Conservation (phyloP, 2,888 invertebrate species). For the Tiliacea aurago region DNA sequence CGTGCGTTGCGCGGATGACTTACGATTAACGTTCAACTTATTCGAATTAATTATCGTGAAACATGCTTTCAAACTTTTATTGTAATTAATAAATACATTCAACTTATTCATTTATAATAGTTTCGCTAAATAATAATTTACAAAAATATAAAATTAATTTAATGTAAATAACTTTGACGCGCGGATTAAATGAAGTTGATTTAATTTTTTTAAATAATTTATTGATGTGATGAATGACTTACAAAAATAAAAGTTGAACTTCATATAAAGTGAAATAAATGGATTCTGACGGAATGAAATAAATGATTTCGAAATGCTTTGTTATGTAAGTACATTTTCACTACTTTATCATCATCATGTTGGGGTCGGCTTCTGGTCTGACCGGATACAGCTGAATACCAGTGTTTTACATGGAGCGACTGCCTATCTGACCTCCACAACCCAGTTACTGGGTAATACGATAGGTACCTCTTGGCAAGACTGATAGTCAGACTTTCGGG, state of each 20-base stretch:
- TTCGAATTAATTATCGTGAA: slow-evolving; percentile 6
- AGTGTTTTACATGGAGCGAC: too few species aligned
- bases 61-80: neutral
- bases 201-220: neutral
- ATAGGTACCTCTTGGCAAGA: too few species aligned
- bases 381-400: too few species aligned
- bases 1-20: slow-evolving; percentile 43
- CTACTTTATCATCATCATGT: neutral
- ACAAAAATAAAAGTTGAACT: neutral
- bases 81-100: neutral
- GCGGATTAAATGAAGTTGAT: neutral
- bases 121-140: neutral
- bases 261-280: slow-evolving; percentile 54
- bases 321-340: slow-evolving; percentile 82
- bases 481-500: too few species aligned
- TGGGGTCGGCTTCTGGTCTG: too few species aligned
- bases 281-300: slow-evolving; percentile 66
- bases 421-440: too few species aligned
- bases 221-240: neutral
- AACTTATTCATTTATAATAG: neutral
- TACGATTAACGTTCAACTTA: slow-evolving; percentile 50
- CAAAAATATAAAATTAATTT: neutral
- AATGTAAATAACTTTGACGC: neutral
- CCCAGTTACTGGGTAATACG: too few species aligned
- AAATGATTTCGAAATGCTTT: slow-evolving; percentile 82